Percentiles rank a stretch among this genome's conserved stretches.
These are phyloP conservation scores for Pongo abelii DNA, from an alignment of 2,113 vertebrate genomes.

Conservation along the genomic window DNA sequence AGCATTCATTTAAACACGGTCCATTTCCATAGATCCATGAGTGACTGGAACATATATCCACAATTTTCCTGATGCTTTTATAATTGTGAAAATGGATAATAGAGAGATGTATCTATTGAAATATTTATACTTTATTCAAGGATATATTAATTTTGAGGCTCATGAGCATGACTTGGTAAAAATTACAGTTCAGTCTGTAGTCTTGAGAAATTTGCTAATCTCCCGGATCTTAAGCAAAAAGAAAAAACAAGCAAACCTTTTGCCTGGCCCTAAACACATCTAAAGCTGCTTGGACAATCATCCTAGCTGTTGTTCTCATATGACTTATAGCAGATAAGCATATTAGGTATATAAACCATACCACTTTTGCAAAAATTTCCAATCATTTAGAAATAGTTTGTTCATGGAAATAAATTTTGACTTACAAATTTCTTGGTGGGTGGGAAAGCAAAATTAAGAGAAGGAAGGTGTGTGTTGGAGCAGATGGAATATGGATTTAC, in stretches of 20 bases:
- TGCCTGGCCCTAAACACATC: background rate
- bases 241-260: background rate
- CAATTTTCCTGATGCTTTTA: background rate
- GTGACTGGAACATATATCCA: background rate
- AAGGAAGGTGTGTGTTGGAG: background rate
- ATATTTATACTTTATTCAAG: background rate
- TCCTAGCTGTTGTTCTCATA: background rate
- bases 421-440: background rate
- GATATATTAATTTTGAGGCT: background rate
- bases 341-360: background rate
- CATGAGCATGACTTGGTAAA: background rate
- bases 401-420: background rate
- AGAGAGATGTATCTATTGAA: conserved; percentile 5
- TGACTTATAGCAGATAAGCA: background rate
- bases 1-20: background rate
- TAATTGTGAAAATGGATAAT: background rate
- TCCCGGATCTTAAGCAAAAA: background rate
- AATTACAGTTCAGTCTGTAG: background rate
- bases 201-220: conserved; percentile 5
- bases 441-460: background rate
- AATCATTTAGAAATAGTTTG: background rate
- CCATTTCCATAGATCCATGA: background rate
- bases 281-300: background rate
- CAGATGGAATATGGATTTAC: background rate
- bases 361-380: background rate